Conservation (phyloP, 2,888 invertebrate species). For the Amphipoea lucens region DNA sequence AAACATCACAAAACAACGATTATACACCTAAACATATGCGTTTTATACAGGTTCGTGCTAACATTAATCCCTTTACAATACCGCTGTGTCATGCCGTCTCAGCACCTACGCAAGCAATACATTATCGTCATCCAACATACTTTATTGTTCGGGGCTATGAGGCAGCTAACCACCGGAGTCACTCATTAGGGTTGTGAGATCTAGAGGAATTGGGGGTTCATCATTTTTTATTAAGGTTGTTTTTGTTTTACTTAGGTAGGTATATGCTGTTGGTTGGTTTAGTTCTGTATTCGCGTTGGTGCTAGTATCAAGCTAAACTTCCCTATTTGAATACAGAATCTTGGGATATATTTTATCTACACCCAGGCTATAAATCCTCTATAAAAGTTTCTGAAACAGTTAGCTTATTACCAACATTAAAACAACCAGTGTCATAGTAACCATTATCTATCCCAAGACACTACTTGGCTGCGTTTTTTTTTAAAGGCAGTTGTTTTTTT, state of each 20-base stretch:
- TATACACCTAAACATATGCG: neutral
- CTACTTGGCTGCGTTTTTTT: neutral
- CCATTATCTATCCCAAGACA: neutral
- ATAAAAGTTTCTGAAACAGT: too few species aligned
- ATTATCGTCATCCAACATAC: constrained; percentile 48
- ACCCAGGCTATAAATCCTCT: too few species aligned
- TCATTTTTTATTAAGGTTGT: neutral
- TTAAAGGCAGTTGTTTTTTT: neutral
- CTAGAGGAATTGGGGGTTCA: neutral
- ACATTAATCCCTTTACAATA: constrained; percentile 48
- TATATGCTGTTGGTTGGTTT: neutral
- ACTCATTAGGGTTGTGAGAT: constrained; percentile 45
- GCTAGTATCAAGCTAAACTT: neutral
- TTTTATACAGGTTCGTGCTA: constrained; percentile 13
- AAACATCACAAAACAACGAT: constrained; percentile 6
- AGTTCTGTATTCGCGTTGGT: neutral
- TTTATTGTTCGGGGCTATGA: constrained; percentile 40
- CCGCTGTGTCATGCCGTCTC: constrained; percentile 37
- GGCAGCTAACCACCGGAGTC: constrained; percentile 32
- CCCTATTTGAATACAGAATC: neutral
- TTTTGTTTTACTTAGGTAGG: neutral
- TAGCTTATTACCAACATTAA: too few species aligned
- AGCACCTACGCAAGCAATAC: constrained; percentile 46
- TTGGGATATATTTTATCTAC: neutral
- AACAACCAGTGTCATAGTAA: too few species aligned